These are phyloP conservation scores for Limnodromus scolopaceus DNA, from an alignment of 2,797 vertebrate genomes.

Conservation along the genomic window DNA sequence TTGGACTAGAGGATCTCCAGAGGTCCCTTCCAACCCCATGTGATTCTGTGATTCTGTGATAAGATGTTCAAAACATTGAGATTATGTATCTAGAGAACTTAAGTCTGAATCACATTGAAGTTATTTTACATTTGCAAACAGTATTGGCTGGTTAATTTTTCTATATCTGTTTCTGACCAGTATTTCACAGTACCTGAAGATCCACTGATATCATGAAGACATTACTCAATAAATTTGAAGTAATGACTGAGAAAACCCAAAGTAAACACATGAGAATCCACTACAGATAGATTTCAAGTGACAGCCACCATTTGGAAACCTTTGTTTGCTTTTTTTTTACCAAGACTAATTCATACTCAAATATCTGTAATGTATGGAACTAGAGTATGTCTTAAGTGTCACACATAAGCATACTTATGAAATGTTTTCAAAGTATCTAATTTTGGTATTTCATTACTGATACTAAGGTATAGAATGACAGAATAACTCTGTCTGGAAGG, in stretches of 20 bases:
- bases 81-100: background rate
- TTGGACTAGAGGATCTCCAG: too few species aligned
- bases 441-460: background rate
- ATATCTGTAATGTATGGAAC: background rate
- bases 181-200: background rate
- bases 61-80: background rate
- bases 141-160: background rate
- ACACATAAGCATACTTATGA: background rate
- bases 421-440: background rate
- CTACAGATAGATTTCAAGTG: background rate
- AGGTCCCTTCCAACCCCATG: too few species aligned
- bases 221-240: background rate
- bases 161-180: background rate
- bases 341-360: background rate
- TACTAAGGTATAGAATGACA: background rate
- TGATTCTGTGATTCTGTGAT: too few species aligned
- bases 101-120: background rate
- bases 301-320: background rate
- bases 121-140: background rate
- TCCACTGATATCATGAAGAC: background rate
- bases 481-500: background rate
- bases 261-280: background rate
- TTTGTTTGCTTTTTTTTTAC: rapidly evolving
- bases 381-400: background rate
- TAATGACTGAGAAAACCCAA: background rate